Conservation (phyloP, 2,888 invertebrate species). For the Leptinotarsa peninsularis region DNA sequence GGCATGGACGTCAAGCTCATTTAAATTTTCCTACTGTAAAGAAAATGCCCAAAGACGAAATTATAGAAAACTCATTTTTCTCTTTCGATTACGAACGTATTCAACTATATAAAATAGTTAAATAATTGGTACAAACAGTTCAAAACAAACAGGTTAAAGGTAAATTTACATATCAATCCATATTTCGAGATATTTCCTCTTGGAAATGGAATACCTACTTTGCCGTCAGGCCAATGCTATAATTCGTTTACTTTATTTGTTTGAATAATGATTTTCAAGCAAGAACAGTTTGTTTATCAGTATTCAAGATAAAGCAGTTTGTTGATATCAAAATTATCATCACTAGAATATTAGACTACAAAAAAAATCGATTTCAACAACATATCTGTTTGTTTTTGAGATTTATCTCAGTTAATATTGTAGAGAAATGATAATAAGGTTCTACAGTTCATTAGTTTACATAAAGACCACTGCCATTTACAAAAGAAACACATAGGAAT, state of each 20-base stretch:
- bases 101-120: too few relatives aligned
- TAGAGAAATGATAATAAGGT: neutral
- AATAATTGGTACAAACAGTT: too few relatives aligned
- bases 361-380: constrained; percentile 8
- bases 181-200: too few relatives aligned
- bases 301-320: neutral
- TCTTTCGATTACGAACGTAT: too few relatives aligned
- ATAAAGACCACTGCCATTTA: neutral
- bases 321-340: neutral
- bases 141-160: too few relatives aligned
- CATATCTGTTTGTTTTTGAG: neutral
- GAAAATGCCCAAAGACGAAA: too few relatives aligned
- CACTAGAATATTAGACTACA: neutral
- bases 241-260: neutral
- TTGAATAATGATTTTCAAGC: neutral
- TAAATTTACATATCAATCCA: too few relatives aligned
- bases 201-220: too few relatives aligned
- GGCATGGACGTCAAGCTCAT: too few relatives aligned
- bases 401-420: neutral
- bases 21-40: too few relatives aligned
- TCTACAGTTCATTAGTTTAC: too few relatives aligned
- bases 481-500: neutral
- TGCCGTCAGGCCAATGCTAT: neutral
- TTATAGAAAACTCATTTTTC: too few relatives aligned
- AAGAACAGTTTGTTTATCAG: neutral